Evolutionary conservation across 2,113 vertebrate species (phyloP).

Genomic region (Beaufortia kweichowensis): DNA sequence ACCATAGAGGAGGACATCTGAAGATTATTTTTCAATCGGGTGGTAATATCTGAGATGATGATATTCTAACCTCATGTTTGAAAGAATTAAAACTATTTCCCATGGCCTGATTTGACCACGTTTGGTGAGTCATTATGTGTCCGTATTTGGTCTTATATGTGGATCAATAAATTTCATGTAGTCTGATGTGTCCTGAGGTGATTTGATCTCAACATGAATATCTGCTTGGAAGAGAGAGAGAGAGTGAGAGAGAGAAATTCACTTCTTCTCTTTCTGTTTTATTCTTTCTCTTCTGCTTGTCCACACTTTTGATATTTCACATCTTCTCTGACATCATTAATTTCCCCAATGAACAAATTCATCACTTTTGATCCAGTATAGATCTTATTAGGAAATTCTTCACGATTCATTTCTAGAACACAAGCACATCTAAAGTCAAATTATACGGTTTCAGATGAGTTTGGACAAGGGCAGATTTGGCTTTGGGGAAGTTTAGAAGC

Average conservation of each 20-base stretch:
- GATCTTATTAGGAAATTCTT: background rate
- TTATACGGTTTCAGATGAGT: background rate
- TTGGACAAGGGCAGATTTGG: slow-evolving; percentile 16
- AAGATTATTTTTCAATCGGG: slow-evolving; percentile 30
- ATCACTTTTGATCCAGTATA: background rate
- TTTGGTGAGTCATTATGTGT: too few relatives aligned
- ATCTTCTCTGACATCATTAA: background rate
- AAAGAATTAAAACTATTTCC: background rate
- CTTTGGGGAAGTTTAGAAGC: background rate
- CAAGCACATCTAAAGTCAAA: slow-evolving; percentile 5
- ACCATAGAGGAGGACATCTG: slow-evolving; percentile 14
- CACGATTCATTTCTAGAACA: background rate
- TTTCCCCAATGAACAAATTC: background rate
- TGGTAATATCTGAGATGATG: background rate
- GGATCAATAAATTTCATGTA: slow-evolving; percentile 23
- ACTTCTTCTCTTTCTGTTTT: background rate
- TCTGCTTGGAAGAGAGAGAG: too few relatives aligned
- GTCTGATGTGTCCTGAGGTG: background rate
- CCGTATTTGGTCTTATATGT: slow-evolving; percentile 8
- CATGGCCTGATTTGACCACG: too few relatives aligned
- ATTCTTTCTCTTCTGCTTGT: background rate
- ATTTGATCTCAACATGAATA: background rate
- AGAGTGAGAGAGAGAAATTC: background rate
- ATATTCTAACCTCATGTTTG: background rate
- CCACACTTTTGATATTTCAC: background rate